phyloP scores from a whole-genome alignment of 2,113 vertebrate species.

The Capra hircus region DNA sequence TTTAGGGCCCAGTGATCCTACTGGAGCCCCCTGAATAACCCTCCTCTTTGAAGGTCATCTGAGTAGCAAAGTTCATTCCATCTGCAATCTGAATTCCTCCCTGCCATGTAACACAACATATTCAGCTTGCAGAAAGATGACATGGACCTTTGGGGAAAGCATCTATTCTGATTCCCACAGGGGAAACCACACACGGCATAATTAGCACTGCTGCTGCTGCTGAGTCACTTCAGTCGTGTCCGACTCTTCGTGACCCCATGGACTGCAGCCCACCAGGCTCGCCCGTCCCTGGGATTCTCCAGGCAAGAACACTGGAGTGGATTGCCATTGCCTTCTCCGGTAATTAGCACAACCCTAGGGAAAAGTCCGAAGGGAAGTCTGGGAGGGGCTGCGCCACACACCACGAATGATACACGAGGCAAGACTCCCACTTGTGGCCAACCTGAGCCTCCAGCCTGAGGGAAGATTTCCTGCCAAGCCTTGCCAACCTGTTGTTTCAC shows the following conservation, averaged over 20 bases:
- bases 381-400: background rate
- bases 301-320: no score
- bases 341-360: background rate
- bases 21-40: background rate
- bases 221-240: no score
- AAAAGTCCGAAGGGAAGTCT: background rate
- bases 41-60: background rate
- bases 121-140: background rate
- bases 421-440: background rate
- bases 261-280: no score
- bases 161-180: background rate
- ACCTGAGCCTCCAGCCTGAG: background rate
- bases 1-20: background rate
- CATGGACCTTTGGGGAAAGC: rapidly evolving
- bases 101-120: background rate
- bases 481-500: background rate
- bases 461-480: background rate
- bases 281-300: no score
- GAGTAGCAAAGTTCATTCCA: background rate
- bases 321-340: no score
- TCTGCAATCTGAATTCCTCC: background rate
- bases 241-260: no score
- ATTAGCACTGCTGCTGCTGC: background rate
- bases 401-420: background rate
- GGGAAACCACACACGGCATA: no score